Conservation (phyloP, 2,113 vertebrate genomes). For the Oreotrochilus melanogaster region DNA sequence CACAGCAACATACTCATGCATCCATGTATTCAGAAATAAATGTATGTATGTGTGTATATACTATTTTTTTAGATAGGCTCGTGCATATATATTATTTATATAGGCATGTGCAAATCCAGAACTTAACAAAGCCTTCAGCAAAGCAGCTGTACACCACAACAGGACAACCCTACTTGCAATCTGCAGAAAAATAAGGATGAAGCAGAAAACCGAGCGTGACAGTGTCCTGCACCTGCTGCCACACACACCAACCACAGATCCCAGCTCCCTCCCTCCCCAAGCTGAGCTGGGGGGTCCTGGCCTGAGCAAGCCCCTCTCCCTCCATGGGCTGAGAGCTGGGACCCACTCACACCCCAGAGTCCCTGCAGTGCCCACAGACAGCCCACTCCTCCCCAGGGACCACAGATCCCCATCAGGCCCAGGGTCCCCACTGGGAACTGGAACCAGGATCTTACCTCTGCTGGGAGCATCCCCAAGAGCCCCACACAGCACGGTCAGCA, state of each 20-base stretch:
- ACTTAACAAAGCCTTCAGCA: neutral
- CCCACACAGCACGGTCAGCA: conserved; percentile 76
- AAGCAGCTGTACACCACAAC: neutral
- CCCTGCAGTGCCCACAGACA: neutral
- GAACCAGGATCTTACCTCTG: conserved; percentile 83
- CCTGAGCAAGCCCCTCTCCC: neutral
- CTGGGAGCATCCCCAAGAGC: conserved; percentile 75
- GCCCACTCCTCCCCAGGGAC: neutral
- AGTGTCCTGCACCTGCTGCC: neutral
- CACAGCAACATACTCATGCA: neutral
- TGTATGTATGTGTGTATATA: fast-evolving
- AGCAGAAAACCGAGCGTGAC: neutral
- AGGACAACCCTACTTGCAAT: neutral
- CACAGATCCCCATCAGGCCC: fast-evolving
- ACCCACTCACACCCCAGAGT: fast-evolving
- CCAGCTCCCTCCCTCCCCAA: neutral
- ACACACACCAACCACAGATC: fast-evolving
- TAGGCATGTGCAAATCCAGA: neutral
- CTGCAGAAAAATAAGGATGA: neutral
- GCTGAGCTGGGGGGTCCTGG: neutral
- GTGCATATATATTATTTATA: neutral
- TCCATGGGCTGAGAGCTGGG: neutral
- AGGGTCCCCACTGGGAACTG: neutral
- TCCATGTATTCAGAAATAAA: neutral
- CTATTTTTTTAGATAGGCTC: neutral